phyloP scores from a whole-genome alignment of 2,888 invertebrate genomes.

The Sipha maydis region DNA sequence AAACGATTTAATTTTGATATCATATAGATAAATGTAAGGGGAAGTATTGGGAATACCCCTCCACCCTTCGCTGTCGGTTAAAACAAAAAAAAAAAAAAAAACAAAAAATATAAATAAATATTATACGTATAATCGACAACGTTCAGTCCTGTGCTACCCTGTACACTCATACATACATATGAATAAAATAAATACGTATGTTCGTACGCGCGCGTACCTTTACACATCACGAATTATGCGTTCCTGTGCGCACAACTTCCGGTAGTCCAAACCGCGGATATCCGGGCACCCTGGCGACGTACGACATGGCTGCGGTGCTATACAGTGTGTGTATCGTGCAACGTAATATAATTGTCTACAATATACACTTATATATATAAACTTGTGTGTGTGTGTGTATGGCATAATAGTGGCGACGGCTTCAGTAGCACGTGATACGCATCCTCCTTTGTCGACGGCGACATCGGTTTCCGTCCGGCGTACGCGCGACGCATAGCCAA shows the following conservation, averaged over 20 bases:
- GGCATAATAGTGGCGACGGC: background rate
- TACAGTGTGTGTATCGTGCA: no score
- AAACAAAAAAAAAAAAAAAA: no score
- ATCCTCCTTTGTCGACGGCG: slow-evolving; percentile 42
- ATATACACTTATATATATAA: background rate
- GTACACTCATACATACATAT: background rate
- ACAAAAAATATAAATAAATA: no score
- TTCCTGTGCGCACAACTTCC: slow-evolving; percentile 16
- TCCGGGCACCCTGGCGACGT: slow-evolving; percentile 27
- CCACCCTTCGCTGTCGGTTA: no score
- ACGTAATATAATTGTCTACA: background rate
- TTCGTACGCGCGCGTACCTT: no score
- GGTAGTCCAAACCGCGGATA: slow-evolving; percentile 49
- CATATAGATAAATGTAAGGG: no score
- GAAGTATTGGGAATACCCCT: no score
- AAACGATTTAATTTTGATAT: no score
- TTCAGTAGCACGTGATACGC: slow-evolving; percentile 52
- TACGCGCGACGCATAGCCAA: slow-evolving; percentile 45
- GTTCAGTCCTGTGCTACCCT: background rate
- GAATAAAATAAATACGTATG: background rate
- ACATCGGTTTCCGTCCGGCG: slow-evolving; percentile 51
- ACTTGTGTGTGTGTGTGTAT: background rate
- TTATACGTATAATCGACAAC: background rate
- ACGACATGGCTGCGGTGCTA: background rate
- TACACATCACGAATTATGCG: background rate